Percentiles rank a stretch among this genome's conserved stretches.
phyloP scores from a whole-genome alignment of 2,888 invertebrate species.

The Clepsis dumicolana region DNA sequence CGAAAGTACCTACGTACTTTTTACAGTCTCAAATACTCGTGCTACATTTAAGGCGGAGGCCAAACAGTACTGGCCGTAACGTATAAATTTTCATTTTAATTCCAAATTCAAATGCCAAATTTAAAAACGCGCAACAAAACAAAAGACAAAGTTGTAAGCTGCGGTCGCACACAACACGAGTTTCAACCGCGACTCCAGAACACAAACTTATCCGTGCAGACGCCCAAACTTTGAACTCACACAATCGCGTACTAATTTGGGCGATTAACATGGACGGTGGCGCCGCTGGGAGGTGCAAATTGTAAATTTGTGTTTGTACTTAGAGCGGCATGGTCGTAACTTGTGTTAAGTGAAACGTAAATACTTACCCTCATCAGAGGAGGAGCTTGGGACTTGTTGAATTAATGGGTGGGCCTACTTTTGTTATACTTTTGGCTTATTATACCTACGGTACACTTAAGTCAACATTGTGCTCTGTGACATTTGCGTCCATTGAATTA shows the following conservation, averaged over 20 bases:
- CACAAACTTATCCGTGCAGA: slow-evolving; percentile 7
- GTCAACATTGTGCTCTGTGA: background rate
- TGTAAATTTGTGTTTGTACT: slow-evolving; percentile 15
- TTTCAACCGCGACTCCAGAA: background rate
- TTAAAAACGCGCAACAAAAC: slow-evolving; percentile 6
- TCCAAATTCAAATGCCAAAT: background rate
- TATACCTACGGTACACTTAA: slow-evolving; percentile 7
- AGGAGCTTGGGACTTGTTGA: slow-evolving; percentile 25
- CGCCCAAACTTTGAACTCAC: background rate
- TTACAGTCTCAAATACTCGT: too few relatives aligned
- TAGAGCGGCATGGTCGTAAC: slow-evolving; percentile 19
- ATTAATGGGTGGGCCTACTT: slow-evolving; percentile 25
- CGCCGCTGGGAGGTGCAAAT: background rate
- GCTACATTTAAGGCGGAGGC: too few relatives aligned
- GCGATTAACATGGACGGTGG: background rate
- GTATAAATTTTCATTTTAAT: background rate
- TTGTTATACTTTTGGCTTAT: slow-evolving; percentile 27
- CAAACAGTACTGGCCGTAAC: background rate
- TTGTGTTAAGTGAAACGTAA: slow-evolving; percentile 27
- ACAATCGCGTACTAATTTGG: background rate
- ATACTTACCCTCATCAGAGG: slow-evolving; percentile 34
- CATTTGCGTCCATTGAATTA: background rate
- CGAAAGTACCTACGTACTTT: too few relatives aligned
- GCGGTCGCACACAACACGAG: slow-evolving; percentile 17
- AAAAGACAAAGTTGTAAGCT: slow-evolving; percentile 21